Evolutionary conservation across 2,113 vertebrate species (phyloP).

Genomic region (Balaenoptera acutorostrata): DNA sequence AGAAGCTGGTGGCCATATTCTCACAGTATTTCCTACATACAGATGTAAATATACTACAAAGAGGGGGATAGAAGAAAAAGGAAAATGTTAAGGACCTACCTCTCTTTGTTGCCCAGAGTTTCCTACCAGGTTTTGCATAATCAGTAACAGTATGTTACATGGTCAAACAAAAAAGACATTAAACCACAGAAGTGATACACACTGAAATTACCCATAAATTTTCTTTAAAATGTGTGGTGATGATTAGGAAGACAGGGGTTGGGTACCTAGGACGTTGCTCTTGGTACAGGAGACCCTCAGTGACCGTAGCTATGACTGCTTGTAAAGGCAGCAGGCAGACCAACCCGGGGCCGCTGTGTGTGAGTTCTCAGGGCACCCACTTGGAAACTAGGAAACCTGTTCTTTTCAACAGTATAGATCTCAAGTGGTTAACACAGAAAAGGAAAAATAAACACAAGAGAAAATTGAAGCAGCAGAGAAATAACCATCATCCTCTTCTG

Average conservation of each 20-base stretch:
- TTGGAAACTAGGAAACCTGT: not conserved
- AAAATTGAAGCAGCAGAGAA: not conserved
- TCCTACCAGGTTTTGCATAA: not conserved
- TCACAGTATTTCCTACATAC: not conserved
- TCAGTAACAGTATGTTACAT: not conserved
- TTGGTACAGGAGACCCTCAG: rapidly evolving
- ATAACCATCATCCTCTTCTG: not conserved
- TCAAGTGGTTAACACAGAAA: not conserved
- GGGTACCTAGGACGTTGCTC: not conserved
- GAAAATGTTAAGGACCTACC: not conserved
- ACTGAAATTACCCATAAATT: not conserved
- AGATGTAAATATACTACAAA: not conserved
- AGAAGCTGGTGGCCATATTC: not conserved
- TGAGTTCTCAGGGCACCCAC: not conserved
- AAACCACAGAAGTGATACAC: not conserved
- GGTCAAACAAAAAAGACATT: not conserved
- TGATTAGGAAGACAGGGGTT: too few species aligned
- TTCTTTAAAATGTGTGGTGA: not conserved
- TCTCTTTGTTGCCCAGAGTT: not conserved
- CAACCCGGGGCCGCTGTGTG: not conserved
- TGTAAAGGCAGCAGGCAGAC: not conserved
- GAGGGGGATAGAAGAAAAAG: not conserved
- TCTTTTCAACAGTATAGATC: not conserved
- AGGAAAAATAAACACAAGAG: not conserved
- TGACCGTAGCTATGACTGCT: rapidly evolving